Evolutionary conservation across 2,797 vertebrate species (phyloP), one percentile per base, ranked within the genome.

Genomic region (Macrochelys suwanniensis): DNA sequence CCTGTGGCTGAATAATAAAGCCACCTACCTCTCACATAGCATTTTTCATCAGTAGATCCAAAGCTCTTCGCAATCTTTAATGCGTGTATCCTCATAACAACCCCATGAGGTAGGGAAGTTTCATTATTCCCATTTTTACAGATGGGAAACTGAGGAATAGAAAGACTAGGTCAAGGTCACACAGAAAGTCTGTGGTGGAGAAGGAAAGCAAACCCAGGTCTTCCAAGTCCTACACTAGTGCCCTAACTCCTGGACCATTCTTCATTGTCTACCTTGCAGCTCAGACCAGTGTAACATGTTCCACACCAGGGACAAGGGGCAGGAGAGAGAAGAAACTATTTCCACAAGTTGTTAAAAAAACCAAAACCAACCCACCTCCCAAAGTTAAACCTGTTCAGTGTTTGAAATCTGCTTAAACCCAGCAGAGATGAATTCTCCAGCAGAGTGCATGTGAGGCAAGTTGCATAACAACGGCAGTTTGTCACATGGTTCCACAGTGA

Each of bases 361-460:
- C 25, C 8, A 33, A 65, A 65, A 65, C 12, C 25, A n/a, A 7
- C 26, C 6, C 6, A n/a, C 7, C 61, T 7, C 33, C 2, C 3
- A n/a, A 61, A 61, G 16, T 31, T 61, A 61, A 61, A n/a, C 33
- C 33, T 65, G 61, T 16, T 33, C 16, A 65, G 11, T 42, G 28
- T 28, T 80, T 42, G 11, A 47, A 23, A 3, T 71, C 50, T 15
- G 3, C 61, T 89, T 19, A 45, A 78, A 85, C 68, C 16, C 7
- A 85, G 1, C 10, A 56, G 37, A 21, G 42, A 82, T 68, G 26
- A 8, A 28, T 33, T 74, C 11, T 4, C 21, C 11, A 7, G 42
- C 12, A 65, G 23, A 80, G 26, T 0, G 0, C 17, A 56, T 3
- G 25, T 15, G 10, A 71, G 11, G 47, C 26, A 49, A 47, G 5